A percentile compares a stretch with the other conserved stretches of the same genome.
Evolutionary conservation across 2,888 invertebrate species (phyloP).

Genomic region (Bedellia somnulentella): DNA sequence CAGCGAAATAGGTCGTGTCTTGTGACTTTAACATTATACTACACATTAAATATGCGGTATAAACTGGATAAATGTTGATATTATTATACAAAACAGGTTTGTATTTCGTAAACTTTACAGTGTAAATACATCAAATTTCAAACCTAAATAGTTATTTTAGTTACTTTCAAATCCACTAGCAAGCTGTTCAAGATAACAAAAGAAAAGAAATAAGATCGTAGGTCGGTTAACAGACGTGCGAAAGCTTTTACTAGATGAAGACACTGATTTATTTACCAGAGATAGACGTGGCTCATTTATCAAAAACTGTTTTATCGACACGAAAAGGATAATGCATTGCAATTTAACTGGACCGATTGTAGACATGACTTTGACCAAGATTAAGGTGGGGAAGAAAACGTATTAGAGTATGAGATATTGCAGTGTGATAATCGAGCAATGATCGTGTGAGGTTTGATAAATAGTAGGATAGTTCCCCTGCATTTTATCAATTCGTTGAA

Average conservation of each 20-base stretch:
- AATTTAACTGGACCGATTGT: slow-evolving; percentile 30
- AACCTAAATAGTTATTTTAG: too few species aligned
- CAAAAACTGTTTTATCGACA: slow-evolving; percentile 34
- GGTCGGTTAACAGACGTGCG: slow-evolving; percentile 6
- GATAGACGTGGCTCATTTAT: slow-evolving; percentile 39
- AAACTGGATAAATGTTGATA: too few species aligned
- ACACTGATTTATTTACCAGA: slow-evolving; percentile 33
- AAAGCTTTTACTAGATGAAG: slow-evolving; percentile 23
- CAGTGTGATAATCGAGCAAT: too few species aligned
- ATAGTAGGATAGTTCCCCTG: too few species aligned
- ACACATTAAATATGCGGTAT: too few species aligned
- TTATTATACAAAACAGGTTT: too few species aligned
- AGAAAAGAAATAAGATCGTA: too few species aligned
- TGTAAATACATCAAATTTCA: too few species aligned
- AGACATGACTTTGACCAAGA: slow-evolving; percentile 32
- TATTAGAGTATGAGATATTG: neutral
- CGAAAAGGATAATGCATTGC: slow-evolving; percentile 33
- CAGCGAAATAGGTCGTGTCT: slow-evolving; percentile 1
- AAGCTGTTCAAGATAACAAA: too few species aligned
- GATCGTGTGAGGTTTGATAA: too few species aligned
- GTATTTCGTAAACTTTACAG: too few species aligned
- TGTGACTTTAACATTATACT: neutral
- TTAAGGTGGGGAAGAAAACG: slow-evolving; percentile 19
- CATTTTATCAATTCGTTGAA: slow-evolving; percentile 2
- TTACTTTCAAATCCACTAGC: too few species aligned